phyloP scores from a whole-genome alignment of 2,113 vertebrate genomes.

The Chaetodon trifascialis region DNA sequence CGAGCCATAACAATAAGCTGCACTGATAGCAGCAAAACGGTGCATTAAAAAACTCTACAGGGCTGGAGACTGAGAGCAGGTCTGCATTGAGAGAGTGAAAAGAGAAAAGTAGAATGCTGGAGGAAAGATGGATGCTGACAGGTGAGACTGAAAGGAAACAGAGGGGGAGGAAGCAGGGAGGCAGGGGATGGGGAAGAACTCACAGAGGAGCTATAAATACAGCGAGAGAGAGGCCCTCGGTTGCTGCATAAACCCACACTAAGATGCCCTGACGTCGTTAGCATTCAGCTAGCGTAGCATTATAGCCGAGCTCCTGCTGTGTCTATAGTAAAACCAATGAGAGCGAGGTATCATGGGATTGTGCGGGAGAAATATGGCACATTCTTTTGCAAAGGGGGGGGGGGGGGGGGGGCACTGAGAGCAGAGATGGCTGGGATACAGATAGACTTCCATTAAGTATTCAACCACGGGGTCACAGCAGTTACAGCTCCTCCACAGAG shows the following conservation, averaged over 20 bases:
- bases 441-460: slow-evolving; percentile 73
- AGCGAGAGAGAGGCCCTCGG: slow-evolving; percentile 19
- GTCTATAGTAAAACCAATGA: slow-evolving; percentile 77
- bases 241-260: slow-evolving; percentile 56
- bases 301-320: slow-evolving; percentile 58
- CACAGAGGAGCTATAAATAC: slow-evolving; percentile 63
- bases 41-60: slow-evolving; percentile 33
- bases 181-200: background rate
- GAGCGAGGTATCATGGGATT: slow-evolving; percentile 72
- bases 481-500: slow-evolving; percentile 60
- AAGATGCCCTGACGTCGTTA: slow-evolving; percentile 61
- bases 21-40: slow-evolving; percentile 24
- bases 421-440: slow-evolving; percentile 50
- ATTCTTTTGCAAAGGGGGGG: slow-evolving; percentile 43
- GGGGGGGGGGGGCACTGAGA: slow-evolving; percentile 47
- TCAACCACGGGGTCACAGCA: slow-evolving; percentile 64
- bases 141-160: slow-evolving; percentile 55
- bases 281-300: slow-evolving; percentile 74
- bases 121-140: slow-evolving; percentile 63
- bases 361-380: slow-evolving; percentile 63
- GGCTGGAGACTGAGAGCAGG: slow-evolving; percentile 17
- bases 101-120: slow-evolving; percentile 25
- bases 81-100: slow-evolving; percentile 12
- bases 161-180: background rate
- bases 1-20: slow-evolving; percentile 28